phyloP scores from a whole-genome alignment of 1,140 invertebrate genomes.

The Diprion similis region DNA sequence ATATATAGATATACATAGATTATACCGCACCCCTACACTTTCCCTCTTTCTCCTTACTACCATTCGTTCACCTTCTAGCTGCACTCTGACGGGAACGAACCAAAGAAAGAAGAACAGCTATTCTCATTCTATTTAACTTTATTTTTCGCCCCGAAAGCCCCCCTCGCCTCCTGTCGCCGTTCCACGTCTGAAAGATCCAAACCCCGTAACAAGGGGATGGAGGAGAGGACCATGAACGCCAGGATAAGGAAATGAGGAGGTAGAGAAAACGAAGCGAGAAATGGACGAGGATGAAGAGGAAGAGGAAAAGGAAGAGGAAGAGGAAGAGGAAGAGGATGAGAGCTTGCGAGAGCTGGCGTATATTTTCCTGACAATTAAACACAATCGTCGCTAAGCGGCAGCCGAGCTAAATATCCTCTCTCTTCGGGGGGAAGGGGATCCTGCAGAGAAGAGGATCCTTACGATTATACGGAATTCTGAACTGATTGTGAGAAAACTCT shows the following conservation, averaged over 20 bases:
- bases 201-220: not conserved
- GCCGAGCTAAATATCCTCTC: not conserved
- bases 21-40: too few species aligned
- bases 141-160: not conserved
- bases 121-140: not conserved
- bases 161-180: too few species aligned
- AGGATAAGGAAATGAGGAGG: not conserved
- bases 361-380: slow-evolving; percentile 16
- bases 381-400: slow-evolving; percentile 14
- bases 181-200: not conserved
- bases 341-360: not conserved
- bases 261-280: not conserved
- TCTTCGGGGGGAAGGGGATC: not conserved
- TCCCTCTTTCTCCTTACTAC: too few species aligned
- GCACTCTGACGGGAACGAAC: too few species aligned
- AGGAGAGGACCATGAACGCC: too few species aligned
- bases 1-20: too few species aligned
- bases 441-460: not conserved
- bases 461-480: not conserved
- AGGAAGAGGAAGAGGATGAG: not conserved
- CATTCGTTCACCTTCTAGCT: too few species aligned
- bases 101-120: too few species aligned
- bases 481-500: not conserved
- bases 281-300: not conserved
- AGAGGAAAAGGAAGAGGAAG: not conserved